Base-by-base conservation (phyloP, 1,140 invertebrate species). In the Lepidurus couesii region DNA sequence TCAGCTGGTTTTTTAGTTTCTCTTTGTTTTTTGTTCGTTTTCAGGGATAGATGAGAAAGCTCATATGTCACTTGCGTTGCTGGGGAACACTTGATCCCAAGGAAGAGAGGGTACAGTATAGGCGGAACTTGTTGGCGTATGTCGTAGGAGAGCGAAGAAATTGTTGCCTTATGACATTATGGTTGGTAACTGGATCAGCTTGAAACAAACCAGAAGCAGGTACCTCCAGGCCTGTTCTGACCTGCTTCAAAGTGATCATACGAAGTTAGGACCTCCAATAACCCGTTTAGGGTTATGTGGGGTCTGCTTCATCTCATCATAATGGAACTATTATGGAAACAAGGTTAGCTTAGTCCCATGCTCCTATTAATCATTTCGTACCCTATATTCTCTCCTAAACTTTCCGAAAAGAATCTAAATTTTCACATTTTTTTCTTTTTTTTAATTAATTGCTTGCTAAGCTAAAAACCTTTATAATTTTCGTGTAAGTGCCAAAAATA, bases 121-220 rank as follows among this genome's bases (percentile, higher is more conserved):
- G 53, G 53, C 53, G 53, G 53, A 65, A 21, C 21, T 21, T 65
- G 16, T 65, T 65, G 1, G 53, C 53, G 21, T 65, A 65, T 21
- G 53, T 65, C 21, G 53, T 21, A 13, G 21, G 21, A 65, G 53
- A 13, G 53, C 6, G 53, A 65, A 7, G 21, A 65, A 65, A 65
- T 65, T 4, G 53, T 65, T 65, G 53, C 10, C 53, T 65, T 9
- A 9, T 65, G 16, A 65, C 53, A 65, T 21, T 11, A 21, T 7
- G 53, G 53, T 47, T 65, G n/a, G 53, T 65, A n/a, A n/a, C 6
- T 65, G 53, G 7, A n/a, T 13, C 53, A 65, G 45, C 16, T 65
- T 65, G 53, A 65, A 65, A 65, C n/a, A n/a, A 65, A 65, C 53
- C 53, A 65, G 53, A 65, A 65, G 21, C 53, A 65, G 53, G 53